Evolutionary conservation across 2,888 invertebrate species (phyloP).

Genomic region (Tachina fera): DNA sequence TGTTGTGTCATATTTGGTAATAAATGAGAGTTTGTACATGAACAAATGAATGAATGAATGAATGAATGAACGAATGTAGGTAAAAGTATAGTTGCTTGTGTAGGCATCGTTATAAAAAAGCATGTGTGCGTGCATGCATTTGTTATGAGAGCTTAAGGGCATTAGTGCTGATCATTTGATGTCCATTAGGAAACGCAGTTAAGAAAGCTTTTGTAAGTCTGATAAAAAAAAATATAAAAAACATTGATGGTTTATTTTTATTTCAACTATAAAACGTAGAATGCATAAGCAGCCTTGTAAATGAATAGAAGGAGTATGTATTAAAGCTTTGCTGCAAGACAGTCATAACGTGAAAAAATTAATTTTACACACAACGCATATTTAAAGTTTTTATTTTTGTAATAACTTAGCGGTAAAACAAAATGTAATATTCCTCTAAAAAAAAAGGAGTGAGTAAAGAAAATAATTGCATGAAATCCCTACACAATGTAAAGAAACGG

Average conservation of each 20-base stretch:
- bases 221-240: conserved; percentile 24
- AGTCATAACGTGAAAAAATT: no score
- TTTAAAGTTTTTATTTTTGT: no score
- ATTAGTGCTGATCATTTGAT: conserved; percentile 61
- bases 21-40: conserved; percentile 25
- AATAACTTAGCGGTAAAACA: no score
- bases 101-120: neutral
- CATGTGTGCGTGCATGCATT: conserved; percentile 19
- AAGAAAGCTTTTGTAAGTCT: conserved; percentile 28
- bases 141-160: conserved; percentile 24
- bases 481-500: no score
- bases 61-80: neutral
- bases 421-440: no score
- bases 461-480: no score
- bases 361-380: no score
- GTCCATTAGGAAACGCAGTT: conserved; percentile 42
- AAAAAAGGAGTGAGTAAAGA: no score
- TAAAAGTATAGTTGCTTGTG: neutral
- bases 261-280: conserved; percentile 16
- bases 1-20: conserved; percentile 37
- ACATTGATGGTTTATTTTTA: conserved; percentile 1
- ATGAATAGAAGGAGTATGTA: neutral
- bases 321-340: no score
- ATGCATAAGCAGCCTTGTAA: conserved; percentile 24
- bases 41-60: conserved; percentile 8